These are phyloP conservation scores for Caenorhabditis afra DNA, from an alignment of 2,888 invertebrate species.

Conservation along the genomic window DNA sequence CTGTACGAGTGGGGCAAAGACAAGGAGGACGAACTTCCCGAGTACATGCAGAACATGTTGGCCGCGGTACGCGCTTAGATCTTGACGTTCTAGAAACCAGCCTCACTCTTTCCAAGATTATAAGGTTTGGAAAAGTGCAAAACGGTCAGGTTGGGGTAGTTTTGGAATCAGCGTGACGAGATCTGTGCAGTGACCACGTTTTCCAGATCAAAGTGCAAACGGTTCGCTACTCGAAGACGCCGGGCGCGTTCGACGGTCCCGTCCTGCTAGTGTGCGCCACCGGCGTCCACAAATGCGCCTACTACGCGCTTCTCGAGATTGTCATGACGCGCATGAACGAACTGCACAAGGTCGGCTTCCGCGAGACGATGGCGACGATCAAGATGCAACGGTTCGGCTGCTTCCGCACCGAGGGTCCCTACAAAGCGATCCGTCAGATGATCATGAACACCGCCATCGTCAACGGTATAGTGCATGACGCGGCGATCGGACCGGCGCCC, in stretches of 20 bases:
- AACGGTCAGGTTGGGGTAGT: background rate
- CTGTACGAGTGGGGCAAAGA: constrained; percentile 51
- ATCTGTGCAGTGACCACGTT: background rate
- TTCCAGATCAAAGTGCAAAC: constrained; percentile 56
- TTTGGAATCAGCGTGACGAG: background rate
- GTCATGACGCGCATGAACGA: constrained; percentile 51
- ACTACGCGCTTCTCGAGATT: constrained; percentile 54
- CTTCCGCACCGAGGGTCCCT: constrained; percentile 42
- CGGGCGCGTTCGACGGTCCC: constrained; percentile 46
- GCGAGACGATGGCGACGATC: constrained; percentile 55
- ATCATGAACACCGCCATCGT: constrained; percentile 42
- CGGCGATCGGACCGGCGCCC: constrained; percentile 34
- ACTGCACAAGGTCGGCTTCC: constrained; percentile 56
- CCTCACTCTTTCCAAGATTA: no score
- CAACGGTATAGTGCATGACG: constrained; percentile 21
- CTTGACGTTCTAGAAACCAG: no score
- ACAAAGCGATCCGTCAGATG: constrained; percentile 43
- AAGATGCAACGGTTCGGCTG: constrained; percentile 54
- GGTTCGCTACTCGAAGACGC: constrained; percentile 32
- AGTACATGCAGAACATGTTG: constrained; percentile 54
- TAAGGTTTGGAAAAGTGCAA: no score
- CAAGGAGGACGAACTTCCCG: constrained; percentile 32
- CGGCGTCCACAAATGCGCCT: constrained; percentile 42
- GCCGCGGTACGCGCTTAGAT: constrained; percentile 49
- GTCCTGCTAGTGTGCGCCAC: constrained; percentile 55